These are phyloP conservation scores for Prionchulus punctatus DNA, from an alignment of 2,888 invertebrate species.

Conservation along the genomic window DNA sequence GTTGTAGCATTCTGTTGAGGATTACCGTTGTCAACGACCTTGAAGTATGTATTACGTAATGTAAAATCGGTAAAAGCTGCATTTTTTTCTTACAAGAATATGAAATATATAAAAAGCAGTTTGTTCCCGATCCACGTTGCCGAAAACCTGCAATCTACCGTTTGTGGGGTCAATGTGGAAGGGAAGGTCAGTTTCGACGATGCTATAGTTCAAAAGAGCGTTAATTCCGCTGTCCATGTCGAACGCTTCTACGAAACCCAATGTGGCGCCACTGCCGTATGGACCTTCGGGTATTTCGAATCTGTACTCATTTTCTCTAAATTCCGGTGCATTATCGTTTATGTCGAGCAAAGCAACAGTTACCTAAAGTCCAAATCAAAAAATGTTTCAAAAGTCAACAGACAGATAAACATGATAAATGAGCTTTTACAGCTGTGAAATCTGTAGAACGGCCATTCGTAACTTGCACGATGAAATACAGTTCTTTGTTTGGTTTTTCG, in stretches of 20 bases:
- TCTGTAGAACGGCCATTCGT: too few species aligned
- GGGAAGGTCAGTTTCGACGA: not conserved
- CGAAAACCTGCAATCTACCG: constrained; percentile 55
- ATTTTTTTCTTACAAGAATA: not conserved
- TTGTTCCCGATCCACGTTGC: constrained; percentile 67
- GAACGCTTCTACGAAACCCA: not conserved
- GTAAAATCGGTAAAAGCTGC: too few species aligned
- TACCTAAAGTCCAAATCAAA: too few species aligned
- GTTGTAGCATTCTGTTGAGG: constrained; percentile 38
- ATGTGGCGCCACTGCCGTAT: not conserved
- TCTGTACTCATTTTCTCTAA: not conserved
- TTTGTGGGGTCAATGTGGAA: constrained; percentile 3
- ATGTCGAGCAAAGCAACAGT: not conserved
- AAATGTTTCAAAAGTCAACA: too few species aligned
- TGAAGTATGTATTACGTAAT: too few species aligned
- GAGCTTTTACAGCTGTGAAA: too few species aligned
- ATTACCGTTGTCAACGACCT: not conserved
- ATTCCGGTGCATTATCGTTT: not conserved
- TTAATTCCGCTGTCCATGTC: not conserved
- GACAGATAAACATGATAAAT: too few species aligned
- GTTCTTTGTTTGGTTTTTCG: too few species aligned
- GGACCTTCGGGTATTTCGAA: constrained; percentile 4
- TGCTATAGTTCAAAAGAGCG: not conserved
- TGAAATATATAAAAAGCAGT: not conserved
- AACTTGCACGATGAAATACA: too few species aligned